phyloP scores from a whole-genome alignment of 1,140 invertebrate genomes.

The Euura lappo region DNA sequence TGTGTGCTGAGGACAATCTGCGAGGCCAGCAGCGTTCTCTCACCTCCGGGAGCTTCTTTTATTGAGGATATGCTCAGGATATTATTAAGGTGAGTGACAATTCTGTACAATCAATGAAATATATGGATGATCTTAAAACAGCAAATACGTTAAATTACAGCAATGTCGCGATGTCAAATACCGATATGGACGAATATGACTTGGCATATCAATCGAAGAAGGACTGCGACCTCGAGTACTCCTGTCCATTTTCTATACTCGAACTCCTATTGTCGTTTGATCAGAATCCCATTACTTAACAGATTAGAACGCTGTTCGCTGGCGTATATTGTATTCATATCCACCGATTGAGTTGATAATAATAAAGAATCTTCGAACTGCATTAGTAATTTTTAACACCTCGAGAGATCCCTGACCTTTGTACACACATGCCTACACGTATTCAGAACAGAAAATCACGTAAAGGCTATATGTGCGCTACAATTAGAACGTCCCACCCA shows the following conservation, averaged over 20 bases:
- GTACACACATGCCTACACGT: too few species aligned
- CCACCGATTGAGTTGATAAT: too few species aligned
- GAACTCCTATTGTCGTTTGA: conserved; percentile 37
- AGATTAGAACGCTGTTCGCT: too few species aligned
- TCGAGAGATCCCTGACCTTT: too few species aligned
- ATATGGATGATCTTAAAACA: neutral
- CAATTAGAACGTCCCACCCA: too few species aligned
- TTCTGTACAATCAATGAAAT: conserved; percentile 13
- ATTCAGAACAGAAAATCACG: too few species aligned
- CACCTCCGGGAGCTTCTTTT: conserved; percentile 66
- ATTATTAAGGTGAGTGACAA: conserved; percentile 66
- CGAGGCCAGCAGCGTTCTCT: conserved; percentile 66
- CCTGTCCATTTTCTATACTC: conserved; percentile 53
- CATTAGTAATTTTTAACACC: too few species aligned
- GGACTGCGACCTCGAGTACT: conserved; percentile 45
- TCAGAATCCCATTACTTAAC: neutral
- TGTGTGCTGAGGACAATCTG: conserved; percentile 74
- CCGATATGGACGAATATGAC: conserved; percentile 45
- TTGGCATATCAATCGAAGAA: conserved; percentile 36
- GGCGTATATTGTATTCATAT: too few species aligned
- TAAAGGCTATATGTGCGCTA: too few species aligned
- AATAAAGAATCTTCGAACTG: too few species aligned
- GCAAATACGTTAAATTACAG: conserved; percentile 40
- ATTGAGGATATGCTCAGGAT: conserved; percentile 71
- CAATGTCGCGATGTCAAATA: conserved; percentile 34